These are phyloP conservation scores for Blastobasis adustella DNA, from an alignment of 2,888 invertebrate species.

Conservation along the genomic window DNA sequence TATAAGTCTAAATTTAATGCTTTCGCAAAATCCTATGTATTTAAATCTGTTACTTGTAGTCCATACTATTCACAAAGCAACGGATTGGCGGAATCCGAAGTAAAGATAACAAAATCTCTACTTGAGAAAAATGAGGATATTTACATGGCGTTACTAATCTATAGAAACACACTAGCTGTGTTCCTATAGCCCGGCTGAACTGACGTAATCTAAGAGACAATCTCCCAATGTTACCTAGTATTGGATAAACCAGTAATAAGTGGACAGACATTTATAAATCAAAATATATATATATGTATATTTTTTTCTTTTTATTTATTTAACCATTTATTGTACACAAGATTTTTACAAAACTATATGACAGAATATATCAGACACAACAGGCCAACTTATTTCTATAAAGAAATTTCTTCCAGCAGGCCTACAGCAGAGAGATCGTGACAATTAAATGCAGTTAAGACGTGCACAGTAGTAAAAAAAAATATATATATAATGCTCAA, in stretches of 20 bases:
- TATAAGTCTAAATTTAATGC: constrained; percentile 2
- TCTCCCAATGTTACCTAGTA: background rate
- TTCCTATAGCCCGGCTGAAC: constrained; percentile 1
- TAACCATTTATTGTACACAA: too few relatives aligned
- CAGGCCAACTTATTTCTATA: too few relatives aligned
- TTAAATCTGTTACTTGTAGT: constrained; percentile 3
- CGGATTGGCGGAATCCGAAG: constrained; percentile 5
- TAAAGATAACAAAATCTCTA: too few relatives aligned
- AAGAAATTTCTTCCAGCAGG: too few relatives aligned
- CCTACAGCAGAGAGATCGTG: too few relatives aligned
- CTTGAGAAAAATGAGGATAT: too few relatives aligned
- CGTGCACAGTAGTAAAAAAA: too few relatives aligned
- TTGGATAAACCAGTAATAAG: background rate
- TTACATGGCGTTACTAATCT: constrained; percentile 1
- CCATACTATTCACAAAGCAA: constrained; percentile 8
- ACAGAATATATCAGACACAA: too few relatives aligned
- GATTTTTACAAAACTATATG: too few relatives aligned
- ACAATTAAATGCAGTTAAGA: too few relatives aligned
- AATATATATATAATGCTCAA: too few relatives aligned
- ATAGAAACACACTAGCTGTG: constrained; percentile 2
- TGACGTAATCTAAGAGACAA: background rate
- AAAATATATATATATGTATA: background rate
- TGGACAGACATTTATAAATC: background rate
- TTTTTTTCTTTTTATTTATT: background rate
- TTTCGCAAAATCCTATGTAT: constrained; percentile 2